Conservation (phyloP, 2,797 vertebrate species). For the Micrastur ruficollis region DNA sequence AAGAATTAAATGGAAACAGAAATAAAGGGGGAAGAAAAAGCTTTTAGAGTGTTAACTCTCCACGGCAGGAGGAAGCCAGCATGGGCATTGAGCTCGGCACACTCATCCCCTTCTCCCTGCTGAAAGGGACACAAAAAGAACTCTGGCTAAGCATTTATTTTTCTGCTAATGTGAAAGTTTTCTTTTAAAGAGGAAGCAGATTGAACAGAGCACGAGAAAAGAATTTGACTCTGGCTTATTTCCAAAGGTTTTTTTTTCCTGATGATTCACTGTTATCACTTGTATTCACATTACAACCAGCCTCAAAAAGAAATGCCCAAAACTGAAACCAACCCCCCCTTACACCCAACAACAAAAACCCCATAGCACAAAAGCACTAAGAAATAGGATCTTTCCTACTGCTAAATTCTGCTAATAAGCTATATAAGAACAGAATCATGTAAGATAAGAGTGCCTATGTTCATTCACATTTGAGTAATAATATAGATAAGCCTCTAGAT, state of each 20-base stretch:
- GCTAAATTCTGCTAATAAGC: slow-evolving; percentile 64
- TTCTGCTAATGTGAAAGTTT: slow-evolving; percentile 71
- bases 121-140: slow-evolving; percentile 70
- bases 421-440: not conserved
- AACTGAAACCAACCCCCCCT: slow-evolving; percentile 9
- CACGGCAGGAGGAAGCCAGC: slow-evolving; percentile 56
- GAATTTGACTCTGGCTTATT: slow-evolving; percentile 56
- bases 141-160: slow-evolving; percentile 68
- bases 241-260: slow-evolving; percentile 28
- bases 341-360: slow-evolving; percentile 29
- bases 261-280: slow-evolving; percentile 65
- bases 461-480: slow-evolving; percentile 9
- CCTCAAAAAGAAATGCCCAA: slow-evolving; percentile 63
- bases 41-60: slow-evolving; percentile 59
- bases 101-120: slow-evolving; percentile 64
- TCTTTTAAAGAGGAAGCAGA: slow-evolving; percentile 69
- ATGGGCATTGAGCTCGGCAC: slow-evolving; percentile 57
- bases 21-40: slow-evolving; percentile 67
- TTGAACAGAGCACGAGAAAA: slow-evolving; percentile 61
- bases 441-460: not conserved
- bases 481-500: not conserved
- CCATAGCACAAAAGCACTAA: slow-evolving; percentile 22
- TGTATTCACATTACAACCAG: slow-evolving; percentile 60
- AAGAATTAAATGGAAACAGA: slow-evolving; percentile 58
- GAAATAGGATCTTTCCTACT: slow-evolving; percentile 46